A percentile compares a stretch with the other conserved stretches of the same genome.
phyloP scores from a whole-genome alignment of 2,888 invertebrate species.

The Micoletzkya japonica region DNA sequence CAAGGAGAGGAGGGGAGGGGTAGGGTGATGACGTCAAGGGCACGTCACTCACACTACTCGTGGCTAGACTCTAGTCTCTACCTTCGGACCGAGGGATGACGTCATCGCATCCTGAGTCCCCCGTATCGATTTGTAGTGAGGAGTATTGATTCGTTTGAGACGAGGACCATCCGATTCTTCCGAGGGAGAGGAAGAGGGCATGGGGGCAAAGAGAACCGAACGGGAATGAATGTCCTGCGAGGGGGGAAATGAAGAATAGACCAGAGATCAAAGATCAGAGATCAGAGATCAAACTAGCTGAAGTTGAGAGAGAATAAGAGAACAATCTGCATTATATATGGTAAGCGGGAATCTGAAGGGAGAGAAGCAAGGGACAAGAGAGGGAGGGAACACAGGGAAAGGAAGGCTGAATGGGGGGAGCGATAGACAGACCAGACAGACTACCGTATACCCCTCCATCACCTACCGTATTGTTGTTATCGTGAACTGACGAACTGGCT shows the following conservation, averaged over 20 bases:
- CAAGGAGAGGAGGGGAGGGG: not conserved
- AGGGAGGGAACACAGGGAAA: not conserved
- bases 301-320: not conserved
- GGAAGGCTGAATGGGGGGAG: not conserved
- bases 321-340: not conserved
- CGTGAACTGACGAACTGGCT: not conserved
- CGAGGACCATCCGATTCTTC: constrained; percentile 70
- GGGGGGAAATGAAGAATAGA: not conserved
- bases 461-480: constrained; percentile 24
- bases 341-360: not conserved
- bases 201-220: constrained; percentile 20
- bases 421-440: not conserved
- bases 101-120: constrained; percentile 67
- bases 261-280: constrained; percentile 2
- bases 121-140: constrained; percentile 98
- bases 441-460: too few species aligned
- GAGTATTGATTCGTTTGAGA: constrained; percentile 90
- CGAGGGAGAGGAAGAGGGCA: constrained; percentile 55
- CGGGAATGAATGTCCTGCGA: not conserved
- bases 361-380: not conserved
- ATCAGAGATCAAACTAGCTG: not conserved
- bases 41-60: not conserved
- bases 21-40: not conserved
- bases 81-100: constrained; percentile 17
- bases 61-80: not conserved